Conservation (phyloP, 2,888 invertebrate species). For the Linyphia triangularis region DNA sequence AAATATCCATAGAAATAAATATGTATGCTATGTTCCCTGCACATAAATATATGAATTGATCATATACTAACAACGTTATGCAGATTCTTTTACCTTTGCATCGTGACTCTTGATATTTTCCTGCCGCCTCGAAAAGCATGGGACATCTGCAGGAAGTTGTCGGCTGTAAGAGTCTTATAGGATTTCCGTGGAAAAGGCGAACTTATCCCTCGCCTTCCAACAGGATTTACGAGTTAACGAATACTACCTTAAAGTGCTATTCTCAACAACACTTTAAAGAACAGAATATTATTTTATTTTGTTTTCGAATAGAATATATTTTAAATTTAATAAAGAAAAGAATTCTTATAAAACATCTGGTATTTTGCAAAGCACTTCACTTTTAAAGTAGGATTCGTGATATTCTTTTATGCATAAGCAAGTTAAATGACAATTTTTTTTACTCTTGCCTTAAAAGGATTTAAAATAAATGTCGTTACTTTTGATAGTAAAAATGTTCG, state of each 20-base stretch:
- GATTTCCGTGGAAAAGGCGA: background rate
- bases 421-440: background rate
- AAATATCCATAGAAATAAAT: background rate
- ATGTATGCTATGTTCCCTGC: too few relatives aligned
- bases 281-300: conserved; percentile 27
- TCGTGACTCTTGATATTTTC: conserved; percentile 11
- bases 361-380: background rate
- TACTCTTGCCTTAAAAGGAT: too few relatives aligned
- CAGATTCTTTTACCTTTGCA: conserved; percentile 6
- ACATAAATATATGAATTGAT: background rate
- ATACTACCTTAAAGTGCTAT: conserved; percentile 19
- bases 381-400: background rate
- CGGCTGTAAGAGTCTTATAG: conserved; percentile 41
- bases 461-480: too few relatives aligned
- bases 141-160: background rate
- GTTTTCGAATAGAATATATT: conserved; percentile 16
- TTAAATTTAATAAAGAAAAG: background rate
- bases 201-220: conserved; percentile 24
- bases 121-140: background rate
- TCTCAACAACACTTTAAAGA: conserved; percentile 6
- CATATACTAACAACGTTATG: conserved; percentile 20
- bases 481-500: too few relatives aligned
- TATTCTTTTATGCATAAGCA: background rate
- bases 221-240: conserved; percentile 23
- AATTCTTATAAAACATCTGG: too few relatives aligned